phyloP scores from a whole-genome alignment of 2,113 vertebrate species.

The rabbit (Oryctolagus cuniculus) region DNA sequence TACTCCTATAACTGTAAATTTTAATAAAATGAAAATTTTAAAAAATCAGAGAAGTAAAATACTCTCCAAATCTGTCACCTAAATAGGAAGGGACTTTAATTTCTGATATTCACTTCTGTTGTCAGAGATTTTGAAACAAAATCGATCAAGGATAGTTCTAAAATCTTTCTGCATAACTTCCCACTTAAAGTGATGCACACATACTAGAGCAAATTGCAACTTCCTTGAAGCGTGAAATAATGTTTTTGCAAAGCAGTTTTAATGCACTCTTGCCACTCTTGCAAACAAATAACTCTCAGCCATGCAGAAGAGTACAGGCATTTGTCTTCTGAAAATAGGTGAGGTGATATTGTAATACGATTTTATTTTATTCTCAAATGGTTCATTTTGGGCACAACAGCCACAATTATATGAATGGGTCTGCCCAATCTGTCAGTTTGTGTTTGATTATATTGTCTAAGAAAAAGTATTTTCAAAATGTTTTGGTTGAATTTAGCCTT shows the following conservation, averaged over 20 bases:
- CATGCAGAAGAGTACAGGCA: not conserved
- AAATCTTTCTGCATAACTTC: not conserved
- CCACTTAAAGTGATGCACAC: not conserved
- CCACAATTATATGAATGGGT: not conserved
- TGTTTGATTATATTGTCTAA: not conserved
- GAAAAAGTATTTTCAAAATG: not conserved
- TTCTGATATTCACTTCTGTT: not conserved
- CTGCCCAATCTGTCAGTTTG: not conserved
- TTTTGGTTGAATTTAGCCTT: not conserved
- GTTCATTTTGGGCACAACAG: not conserved
- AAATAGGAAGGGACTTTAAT: not conserved
- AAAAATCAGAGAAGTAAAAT: not conserved
- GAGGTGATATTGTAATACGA: not conserved
- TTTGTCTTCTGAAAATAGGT: not conserved
- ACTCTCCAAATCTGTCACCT: not conserved
- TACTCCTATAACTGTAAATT: not conserved
- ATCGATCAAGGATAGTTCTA: not conserved
- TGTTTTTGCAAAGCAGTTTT: not conserved
- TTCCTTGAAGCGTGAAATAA: not conserved
- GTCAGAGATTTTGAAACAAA: not conserved
- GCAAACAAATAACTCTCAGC: not conserved
- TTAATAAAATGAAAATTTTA: not conserved
- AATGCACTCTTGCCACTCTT: not conserved
- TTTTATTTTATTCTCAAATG: slow-evolving; percentile 13
- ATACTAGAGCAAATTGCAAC: not conserved